phyloP scores from a whole-genome alignment of 1,140 invertebrate genomes.

The Aphaenogaster floridana region DNA sequence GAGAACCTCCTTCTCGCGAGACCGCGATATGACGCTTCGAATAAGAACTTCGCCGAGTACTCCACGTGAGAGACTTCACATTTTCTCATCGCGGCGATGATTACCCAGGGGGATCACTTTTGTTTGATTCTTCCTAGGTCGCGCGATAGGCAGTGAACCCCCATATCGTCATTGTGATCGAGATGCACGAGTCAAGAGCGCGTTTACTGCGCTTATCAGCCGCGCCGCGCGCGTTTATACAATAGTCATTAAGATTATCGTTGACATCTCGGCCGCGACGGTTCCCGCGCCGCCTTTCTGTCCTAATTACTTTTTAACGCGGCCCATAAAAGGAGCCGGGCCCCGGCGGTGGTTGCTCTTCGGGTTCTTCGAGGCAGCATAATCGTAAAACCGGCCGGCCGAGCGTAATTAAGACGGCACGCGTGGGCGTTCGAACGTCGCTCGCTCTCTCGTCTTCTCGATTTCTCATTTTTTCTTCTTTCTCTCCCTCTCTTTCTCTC shows the following conservation, averaged over 20 bases:
- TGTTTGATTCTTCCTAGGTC: neutral
- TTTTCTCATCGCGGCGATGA: neutral
- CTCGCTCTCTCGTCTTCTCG: constrained; percentile 52
- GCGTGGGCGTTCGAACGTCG: constrained; percentile 77
- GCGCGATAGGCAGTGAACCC: neutral
- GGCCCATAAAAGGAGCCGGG: constrained; percentile 69
- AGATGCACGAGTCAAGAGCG: neutral
- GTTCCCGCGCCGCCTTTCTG: constrained; percentile 57
- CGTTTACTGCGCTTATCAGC: constrained; percentile 44
- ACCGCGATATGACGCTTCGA: neutral
- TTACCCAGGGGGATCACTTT: neutral
- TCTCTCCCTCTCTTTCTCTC: neutral
- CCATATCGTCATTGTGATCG: constrained; percentile 13
- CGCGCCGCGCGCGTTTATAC: constrained; percentile 34
- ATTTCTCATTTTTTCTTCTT: constrained; percentile 42
- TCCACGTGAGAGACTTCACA: neutral
- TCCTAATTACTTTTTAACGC: constrained; percentile 76
- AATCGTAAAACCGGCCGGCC: constrained; percentile 73
- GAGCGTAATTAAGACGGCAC: constrained; percentile 76
- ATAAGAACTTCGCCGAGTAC: neutral
- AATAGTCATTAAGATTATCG: constrained; percentile 72
- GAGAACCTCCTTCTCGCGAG: neutral
- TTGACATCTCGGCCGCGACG: constrained; percentile 61
- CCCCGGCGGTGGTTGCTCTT: constrained; percentile 17
- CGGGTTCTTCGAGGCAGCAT: constrained; percentile 64